phyloP scores from a whole-genome alignment of 2,113 vertebrate species.

The Columba janthina region DNA sequence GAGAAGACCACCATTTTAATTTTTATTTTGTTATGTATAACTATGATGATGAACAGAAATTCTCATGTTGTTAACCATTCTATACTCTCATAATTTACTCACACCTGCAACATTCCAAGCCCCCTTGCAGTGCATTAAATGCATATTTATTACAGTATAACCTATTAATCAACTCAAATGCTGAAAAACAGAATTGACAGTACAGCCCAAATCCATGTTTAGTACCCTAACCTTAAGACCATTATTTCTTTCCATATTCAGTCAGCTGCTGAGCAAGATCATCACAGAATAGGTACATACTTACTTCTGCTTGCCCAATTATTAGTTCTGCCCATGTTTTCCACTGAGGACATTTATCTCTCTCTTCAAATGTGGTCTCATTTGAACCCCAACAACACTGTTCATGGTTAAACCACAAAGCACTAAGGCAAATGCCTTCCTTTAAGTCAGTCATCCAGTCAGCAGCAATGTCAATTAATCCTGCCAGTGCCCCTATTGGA shows the following conservation, averaged over 20 bases:
- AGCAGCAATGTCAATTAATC: slow-evolving; percentile 96
- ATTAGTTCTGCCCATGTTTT: slow-evolving; percentile 99
- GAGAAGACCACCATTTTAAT: background rate
- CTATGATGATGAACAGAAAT: background rate
- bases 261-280: background rate
- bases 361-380: slow-evolving; percentile 93
- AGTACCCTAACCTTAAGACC: background rate
- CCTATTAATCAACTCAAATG: background rate
- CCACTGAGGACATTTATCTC: slow-evolving; percentile 98
- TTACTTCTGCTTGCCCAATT: slow-evolving; percentile 95
- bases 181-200: background rate
- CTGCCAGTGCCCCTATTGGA: slow-evolving; percentile 90
- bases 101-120: background rate
- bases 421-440: slow-evolving; percentile 95
- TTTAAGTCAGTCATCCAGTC: slow-evolving; percentile 99
- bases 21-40: background rate
- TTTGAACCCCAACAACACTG: slow-evolving; percentile 99
- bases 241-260: background rate
- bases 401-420: slow-evolving; percentile 98
- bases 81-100: background rate
- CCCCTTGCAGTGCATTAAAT: background rate
- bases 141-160: background rate
- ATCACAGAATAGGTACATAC: slow-evolving; percentile 19
- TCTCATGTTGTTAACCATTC: fast-evolving
- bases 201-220: background rate